Conservation (phyloP, 2,888 invertebrate species). For the Microctonus hyperodae region DNA sequence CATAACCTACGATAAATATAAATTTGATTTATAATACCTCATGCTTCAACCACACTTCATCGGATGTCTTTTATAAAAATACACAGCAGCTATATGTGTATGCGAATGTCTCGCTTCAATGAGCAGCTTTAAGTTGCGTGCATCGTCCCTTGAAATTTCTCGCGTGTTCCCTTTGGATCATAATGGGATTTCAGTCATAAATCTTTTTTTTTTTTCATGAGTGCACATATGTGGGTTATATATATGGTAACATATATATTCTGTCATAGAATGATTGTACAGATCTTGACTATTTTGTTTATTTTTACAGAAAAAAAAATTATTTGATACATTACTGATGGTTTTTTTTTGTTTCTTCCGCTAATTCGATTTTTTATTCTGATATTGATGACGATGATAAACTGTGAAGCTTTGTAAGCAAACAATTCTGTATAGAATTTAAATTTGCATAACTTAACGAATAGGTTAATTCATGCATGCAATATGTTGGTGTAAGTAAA, state of each 20-base stretch:
- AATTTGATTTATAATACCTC: not conserved
- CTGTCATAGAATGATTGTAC: not conserved
- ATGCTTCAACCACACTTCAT: not conserved
- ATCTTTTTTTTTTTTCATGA: not conserved
- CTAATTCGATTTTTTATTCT: no score
- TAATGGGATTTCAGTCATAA: not conserved
- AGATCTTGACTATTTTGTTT: not conserved
- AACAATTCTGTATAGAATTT: no score
- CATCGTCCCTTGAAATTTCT: conserved; percentile 2
- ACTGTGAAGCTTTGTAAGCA: no score
- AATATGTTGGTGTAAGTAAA: no score
- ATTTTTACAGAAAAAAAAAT: not conserved
- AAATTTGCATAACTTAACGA: no score
- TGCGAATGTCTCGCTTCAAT: not conserved
- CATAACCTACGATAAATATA: not conserved
- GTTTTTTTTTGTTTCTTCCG: no score
- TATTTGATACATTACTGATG: not conserved
- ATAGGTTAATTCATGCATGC: no score
- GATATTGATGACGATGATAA: no score
- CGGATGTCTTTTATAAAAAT: not conserved
- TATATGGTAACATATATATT: not conserved
- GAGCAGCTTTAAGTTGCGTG: not conserved
- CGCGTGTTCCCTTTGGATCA: not conserved
- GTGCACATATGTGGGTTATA: not conserved
- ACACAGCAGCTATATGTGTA: not conserved